These are phyloP conservation scores for Amazona guildingii DNA, from an alignment of 2,113 vertebrate species.

Conservation along the genomic window DNA sequence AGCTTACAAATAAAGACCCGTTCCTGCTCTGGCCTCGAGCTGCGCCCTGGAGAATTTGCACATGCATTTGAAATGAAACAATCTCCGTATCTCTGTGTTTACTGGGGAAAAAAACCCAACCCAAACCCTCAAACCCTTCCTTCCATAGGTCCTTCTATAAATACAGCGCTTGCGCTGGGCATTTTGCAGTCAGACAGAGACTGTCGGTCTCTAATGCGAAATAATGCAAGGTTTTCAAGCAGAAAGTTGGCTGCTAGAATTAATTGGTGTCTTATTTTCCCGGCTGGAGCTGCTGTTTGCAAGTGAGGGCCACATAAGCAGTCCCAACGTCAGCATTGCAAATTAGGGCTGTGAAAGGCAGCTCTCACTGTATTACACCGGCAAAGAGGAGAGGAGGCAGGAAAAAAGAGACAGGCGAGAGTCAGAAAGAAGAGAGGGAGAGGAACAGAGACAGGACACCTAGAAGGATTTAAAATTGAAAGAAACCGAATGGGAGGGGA, in stretches of 20 bases:
- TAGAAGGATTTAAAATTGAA: not conserved
- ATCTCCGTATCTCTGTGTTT: conserved; percentile 28
- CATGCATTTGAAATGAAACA: conserved; percentile 44
- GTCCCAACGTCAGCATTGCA: not conserved
- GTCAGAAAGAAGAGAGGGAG: not conserved
- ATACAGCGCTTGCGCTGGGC: not conserved
- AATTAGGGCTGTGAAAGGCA: not conserved
- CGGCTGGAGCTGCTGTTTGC: conserved; percentile 23
- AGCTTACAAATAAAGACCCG: conserved; percentile 52
- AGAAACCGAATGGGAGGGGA: accelerated
- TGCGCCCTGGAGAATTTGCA: conserved; percentile 53
- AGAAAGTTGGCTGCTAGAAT: conserved; percentile 18
- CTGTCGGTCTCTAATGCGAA: not conserved
- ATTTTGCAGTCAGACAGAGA: not conserved
- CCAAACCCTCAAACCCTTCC: not conserved
- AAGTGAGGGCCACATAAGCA: not conserved
- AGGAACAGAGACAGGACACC: not conserved
- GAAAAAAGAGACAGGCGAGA: not conserved
- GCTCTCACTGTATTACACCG: not conserved
- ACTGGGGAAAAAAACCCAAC: not conserved
- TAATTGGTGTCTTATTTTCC: conserved; percentile 41
- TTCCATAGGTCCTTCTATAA: not conserved
- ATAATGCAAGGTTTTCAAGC: conserved; percentile 6
- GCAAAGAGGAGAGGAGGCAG: conserved; percentile 15
- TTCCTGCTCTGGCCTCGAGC: conserved; percentile 38